phyloP scores from a whole-genome alignment of 2,888 invertebrate species.

The Strigamia crassipes region DNA sequence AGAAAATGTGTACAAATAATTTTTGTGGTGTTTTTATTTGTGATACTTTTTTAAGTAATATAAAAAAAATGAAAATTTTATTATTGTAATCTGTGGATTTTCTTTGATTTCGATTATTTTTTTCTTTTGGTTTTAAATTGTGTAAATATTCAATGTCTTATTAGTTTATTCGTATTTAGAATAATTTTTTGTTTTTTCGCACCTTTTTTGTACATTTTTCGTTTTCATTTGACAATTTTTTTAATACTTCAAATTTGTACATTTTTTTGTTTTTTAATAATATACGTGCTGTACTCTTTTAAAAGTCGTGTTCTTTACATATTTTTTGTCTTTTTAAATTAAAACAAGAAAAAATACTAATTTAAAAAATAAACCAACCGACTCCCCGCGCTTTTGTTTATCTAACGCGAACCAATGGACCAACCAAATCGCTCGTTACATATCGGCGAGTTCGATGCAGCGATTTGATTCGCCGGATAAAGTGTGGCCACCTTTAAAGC shows the following conservation, averaged over 20 bases:
- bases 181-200: background rate
- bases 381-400: background rate
- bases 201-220: constrained; percentile 11
- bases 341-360: constrained; percentile 1
- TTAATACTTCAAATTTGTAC: background rate
- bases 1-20: constrained; percentile 22
- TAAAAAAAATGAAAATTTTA: background rate
- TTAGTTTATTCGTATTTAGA: constrained; percentile 23
- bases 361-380: background rate
- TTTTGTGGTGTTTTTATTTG: constrained; percentile 32
- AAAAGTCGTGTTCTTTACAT: constrained; percentile 12
- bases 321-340: constrained; percentile 1
- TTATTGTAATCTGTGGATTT: background rate
- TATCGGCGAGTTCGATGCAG: background rate
- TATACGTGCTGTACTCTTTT: constrained; percentile 11
- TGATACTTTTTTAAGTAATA: constrained; percentile 29
- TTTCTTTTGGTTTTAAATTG: background rate
- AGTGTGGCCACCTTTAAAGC: background rate
- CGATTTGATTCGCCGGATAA: background rate
- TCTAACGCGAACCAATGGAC: background rate
- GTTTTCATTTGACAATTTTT: background rate
- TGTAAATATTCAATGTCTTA: background rate
- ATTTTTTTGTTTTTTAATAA: background rate
- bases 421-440: background rate
- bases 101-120: background rate